Conservation (phyloP, 92 coral and sea anemone genomes). For the Palythoa grandis region DNA sequence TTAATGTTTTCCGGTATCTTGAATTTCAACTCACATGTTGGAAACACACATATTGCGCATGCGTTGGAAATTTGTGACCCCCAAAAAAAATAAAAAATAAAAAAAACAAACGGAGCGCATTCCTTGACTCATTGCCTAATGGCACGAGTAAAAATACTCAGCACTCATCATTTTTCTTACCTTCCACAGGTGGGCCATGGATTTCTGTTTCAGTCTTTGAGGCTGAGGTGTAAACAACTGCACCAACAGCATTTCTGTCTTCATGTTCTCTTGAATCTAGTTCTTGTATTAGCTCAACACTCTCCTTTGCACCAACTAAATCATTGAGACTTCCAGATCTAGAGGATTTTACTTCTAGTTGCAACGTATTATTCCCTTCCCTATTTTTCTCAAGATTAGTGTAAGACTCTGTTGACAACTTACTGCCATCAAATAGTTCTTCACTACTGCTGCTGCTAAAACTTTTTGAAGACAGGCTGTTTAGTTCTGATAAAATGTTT, state of each 20-base stretch:
- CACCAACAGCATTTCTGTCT: conserved; percentile 42
- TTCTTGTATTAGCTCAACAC: conserved; percentile 10
- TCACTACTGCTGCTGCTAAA: background rate
- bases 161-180: conserved; percentile 10
- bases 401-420: background rate
- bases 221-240: conserved; percentile 20
- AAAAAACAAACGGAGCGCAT: no score
- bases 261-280: conserved; percentile 2
- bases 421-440: background rate
- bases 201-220: conserved; percentile 8
- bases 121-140: no score
- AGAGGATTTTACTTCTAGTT: background rate
- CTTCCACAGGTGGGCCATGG: conserved; percentile 26
- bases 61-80: no score
- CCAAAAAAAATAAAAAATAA: no score
- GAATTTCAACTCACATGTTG: no score
- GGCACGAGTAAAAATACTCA: background rate
- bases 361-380: background rate
- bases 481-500: background rate
- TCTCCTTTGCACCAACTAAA: conserved; percentile 45
- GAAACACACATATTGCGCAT: no score
- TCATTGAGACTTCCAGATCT: background rate
- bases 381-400: background rate
- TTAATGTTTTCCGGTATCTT: no score
- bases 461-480: background rate